These are phyloP conservation scores for Zelleria hepariella DNA, from an alignment of 2,888 invertebrate genomes.

Conservation along the genomic window DNA sequence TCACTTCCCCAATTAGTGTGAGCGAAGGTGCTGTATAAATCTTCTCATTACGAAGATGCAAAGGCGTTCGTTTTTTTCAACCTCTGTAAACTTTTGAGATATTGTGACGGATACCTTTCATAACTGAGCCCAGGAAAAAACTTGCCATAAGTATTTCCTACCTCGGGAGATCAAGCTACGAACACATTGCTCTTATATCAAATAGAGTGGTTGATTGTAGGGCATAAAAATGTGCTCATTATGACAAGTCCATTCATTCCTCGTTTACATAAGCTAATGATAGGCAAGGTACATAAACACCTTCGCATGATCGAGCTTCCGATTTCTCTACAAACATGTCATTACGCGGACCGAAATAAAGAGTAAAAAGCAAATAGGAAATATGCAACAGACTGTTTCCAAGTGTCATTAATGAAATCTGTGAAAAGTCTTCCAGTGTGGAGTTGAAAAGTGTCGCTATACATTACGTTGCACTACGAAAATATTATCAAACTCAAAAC, in stretches of 20 bases:
- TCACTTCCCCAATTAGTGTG: too few relatives aligned
- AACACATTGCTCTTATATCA: neutral
- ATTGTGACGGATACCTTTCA: neutral
- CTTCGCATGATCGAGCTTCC: neutral
- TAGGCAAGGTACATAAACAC: neutral
- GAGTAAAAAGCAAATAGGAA: neutral
- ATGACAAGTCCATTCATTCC: neutral
- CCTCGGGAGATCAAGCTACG: neutral
- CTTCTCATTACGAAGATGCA: too few relatives aligned
- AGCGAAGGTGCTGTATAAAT: too few relatives aligned
- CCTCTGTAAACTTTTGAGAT: too few relatives aligned
- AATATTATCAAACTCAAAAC: neutral
- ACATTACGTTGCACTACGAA: neutral
- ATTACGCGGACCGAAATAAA: neutral
- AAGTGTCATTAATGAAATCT: constrained; percentile 3
- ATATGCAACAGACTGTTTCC: neutral
- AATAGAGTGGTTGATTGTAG: neutral
- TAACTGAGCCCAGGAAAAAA: neutral
- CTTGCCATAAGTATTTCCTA: neutral
- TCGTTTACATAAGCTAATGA: neutral
- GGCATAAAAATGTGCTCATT: neutral
- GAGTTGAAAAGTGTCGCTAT: neutral
- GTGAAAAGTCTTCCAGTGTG: neutral
- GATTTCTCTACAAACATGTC: neutral
- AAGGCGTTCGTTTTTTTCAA: too few relatives aligned